These are phyloP conservation scores for Trichonephila clavipes DNA, from an alignment of 1,140 invertebrate genomes.

Conservation along the genomic window DNA sequence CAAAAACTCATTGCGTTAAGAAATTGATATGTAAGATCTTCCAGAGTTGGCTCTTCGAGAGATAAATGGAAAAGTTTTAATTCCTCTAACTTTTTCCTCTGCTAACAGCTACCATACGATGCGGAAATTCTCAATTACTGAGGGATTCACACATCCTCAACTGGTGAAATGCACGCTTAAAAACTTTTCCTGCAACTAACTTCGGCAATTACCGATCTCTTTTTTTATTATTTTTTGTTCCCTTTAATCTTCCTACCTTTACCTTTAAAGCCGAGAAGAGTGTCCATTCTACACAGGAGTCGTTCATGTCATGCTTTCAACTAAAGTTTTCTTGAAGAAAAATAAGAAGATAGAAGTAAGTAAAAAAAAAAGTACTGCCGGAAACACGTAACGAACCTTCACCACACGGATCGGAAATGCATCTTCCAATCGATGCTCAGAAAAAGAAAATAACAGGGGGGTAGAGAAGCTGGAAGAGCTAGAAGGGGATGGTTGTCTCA, in stretches of 20 bases:
- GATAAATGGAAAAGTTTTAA: constrained; percentile 20
- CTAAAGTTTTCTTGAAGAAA: constrained; percentile 62
- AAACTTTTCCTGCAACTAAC: constrained; percentile 60
- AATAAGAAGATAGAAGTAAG: constrained; percentile 21
- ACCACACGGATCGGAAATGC: constrained; percentile 69
- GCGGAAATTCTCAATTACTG: constrained; percentile 58
- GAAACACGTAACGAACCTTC: constrained; percentile 72
- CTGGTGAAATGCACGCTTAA: constrained; percentile 25
- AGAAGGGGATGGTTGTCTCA: constrained; percentile 8
- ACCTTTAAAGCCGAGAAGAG: neutral
- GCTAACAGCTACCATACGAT: neutral
- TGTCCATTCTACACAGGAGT: constrained; percentile 31
- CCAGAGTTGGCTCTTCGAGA: neutral
- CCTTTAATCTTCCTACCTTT: constrained; percentile 31
- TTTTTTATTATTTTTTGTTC: neutral
- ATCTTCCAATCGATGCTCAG: constrained; percentile 47
- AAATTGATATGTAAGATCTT: neutral
- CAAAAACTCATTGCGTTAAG: neutral
- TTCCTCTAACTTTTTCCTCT: constrained; percentile 45
- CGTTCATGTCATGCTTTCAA: constrained; percentile 63
- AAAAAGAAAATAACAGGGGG: constrained; percentile 44
- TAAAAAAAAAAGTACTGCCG: constrained; percentile 35
- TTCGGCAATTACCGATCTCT: constrained; percentile 45
- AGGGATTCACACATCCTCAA: constrained; percentile 49
- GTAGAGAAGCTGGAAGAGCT: no score